Conservation (phyloP, 1,140 invertebrate species). For the Macrobrachium rosenbergii region DNA sequence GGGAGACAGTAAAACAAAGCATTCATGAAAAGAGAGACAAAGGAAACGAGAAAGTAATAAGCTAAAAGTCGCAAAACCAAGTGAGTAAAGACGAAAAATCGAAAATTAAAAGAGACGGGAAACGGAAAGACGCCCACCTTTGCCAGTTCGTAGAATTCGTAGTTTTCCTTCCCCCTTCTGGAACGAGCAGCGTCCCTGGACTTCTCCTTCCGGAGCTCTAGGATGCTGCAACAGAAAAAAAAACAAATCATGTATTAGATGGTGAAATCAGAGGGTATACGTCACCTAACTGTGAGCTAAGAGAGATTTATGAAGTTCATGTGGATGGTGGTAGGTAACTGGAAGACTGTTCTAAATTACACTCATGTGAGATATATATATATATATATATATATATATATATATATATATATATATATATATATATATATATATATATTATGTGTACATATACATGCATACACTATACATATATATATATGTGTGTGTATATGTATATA, state of each 20-base stretch:
- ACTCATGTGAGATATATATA: not conserved
- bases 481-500: not conserved
- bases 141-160: constrained; percentile 97
- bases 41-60: no score
- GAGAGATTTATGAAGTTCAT: not conserved
- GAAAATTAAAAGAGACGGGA: no score
- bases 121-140: constrained; percentile 73
- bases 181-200: constrained; percentile 95
- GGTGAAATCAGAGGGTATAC: not conserved
- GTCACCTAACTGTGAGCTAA: not conserved
- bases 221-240: constrained; percentile 82
- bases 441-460: not conserved
- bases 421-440: not conserved
- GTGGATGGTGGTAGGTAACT: not conserved
- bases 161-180: constrained; percentile 96
- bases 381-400: not conserved
- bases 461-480: not conserved
- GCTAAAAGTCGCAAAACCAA: no score
- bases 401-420: not conserved
- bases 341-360: not conserved
- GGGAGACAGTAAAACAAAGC: no score
- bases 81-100: no score
- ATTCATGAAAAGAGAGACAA: no score
- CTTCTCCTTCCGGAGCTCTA: constrained; percentile 97
- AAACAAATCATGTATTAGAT: not conserved